phyloP scores from a whole-genome alignment of 2,888 invertebrate genomes.

The Lydus trimaculatus region DNA sequence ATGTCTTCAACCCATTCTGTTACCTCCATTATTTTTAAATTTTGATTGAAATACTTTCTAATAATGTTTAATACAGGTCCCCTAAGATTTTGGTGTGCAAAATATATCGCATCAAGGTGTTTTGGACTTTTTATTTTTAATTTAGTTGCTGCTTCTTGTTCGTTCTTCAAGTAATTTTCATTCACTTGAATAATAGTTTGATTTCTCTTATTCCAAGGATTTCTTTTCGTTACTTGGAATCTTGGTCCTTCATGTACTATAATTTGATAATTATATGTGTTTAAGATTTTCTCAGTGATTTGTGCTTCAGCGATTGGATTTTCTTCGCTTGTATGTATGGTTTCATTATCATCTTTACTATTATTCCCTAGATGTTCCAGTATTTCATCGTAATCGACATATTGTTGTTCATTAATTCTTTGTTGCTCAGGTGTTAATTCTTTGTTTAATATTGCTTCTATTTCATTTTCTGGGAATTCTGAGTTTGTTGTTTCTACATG shows the following conservation, averaged over 20 bases:
- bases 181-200: too few relatives aligned
- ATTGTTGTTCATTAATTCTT: too few relatives aligned
- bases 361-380: too few relatives aligned
- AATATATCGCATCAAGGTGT: not conserved
- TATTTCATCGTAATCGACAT: not conserved
- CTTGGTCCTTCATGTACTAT: not conserved
- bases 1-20: not conserved
- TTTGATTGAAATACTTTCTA: not conserved
- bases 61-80: not conserved
- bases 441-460: not conserved
- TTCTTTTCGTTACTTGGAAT: too few relatives aligned
- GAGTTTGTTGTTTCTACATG: not conserved
- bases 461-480: not conserved
- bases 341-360: too few relatives aligned
- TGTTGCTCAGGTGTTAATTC: not conserved
- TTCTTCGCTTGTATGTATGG: too few relatives aligned
- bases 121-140: too few relatives aligned
- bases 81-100: not conserved
- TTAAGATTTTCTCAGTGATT: too few relatives aligned
- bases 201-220: too few relatives aligned
- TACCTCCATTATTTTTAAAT: not conserved
- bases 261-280: not conserved
- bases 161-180: too few relatives aligned
- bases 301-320: too few relatives aligned
- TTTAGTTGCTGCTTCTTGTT: too few relatives aligned